Base-by-base conservation (phyloP, 2,113 vertebrate genomes). In the Phodopus roborovskii region DNA sequence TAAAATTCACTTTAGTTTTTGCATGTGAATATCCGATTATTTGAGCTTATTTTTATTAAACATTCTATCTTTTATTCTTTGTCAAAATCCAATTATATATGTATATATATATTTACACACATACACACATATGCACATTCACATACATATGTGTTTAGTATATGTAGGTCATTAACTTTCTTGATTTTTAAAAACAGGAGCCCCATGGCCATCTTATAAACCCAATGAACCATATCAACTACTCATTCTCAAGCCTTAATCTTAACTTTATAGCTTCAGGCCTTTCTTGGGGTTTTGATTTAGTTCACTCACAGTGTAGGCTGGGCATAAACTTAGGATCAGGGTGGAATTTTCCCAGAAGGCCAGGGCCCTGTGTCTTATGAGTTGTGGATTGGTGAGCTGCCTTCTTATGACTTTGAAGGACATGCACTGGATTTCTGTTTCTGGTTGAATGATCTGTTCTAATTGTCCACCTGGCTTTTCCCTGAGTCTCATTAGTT, bases 1-100 rank as follows among this genome's bases (percentile, higher is more conserved):
- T 87, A 75, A 87, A 73, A 42, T 90, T 96, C 17, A 45, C n/a
- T 87, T 66, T 87, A 81, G 1, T 22, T 78, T 94, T 92, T 74
- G 11, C 22, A 42, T 92, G 66, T 53, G 12, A 53, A 39, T 56
- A 70, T 22, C 7, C 11, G 20, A 53, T 33, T 68, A 83, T 53
- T 68, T 91, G 33, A 82, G 48, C 28, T 88, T 17, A 3, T 11
- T 11, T 91, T 94, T 88, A 13, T 45, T 77, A 36, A 84, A 77
- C 88, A 77, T 60, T 60, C 20, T 75, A 30, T 79, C 22, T 45
- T 83, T 93, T 91, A 83, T 83, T 42, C 20, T 92, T 85, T 64
- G 62, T 68, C 28, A 86, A 70, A 94, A 94, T 42, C 48, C 62
- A 77, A 9, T 58, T 50, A 36, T 6, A 5, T 0, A 36, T 50